Evolutionary conservation across 2,797 vertebrate species (phyloP).

Genomic region (Poeciliopsis infans): DNA sequence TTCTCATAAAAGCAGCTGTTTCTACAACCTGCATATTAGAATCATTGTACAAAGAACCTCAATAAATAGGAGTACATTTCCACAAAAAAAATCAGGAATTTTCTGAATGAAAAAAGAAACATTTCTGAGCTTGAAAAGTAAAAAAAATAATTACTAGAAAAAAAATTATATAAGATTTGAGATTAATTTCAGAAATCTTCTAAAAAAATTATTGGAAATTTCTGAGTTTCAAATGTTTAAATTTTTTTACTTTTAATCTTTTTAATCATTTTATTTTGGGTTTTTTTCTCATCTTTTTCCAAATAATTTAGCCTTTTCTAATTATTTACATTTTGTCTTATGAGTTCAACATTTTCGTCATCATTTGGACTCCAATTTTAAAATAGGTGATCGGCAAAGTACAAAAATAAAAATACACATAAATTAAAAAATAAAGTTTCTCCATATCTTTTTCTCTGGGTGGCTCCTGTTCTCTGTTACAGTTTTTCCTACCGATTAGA

Average conservation of each 20-base stretch:
- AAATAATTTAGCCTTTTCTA: neutral
- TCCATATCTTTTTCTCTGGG: neutral
- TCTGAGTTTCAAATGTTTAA: no score
- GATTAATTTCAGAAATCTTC: no score
- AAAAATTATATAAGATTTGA: no score
- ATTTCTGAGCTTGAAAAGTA: no score
- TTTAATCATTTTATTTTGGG: neutral
- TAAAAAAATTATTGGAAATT: no score
- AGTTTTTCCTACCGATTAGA: neutral
- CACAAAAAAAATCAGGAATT: no score
- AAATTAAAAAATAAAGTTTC: neutral
- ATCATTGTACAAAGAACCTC: no score
- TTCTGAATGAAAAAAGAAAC: no score
- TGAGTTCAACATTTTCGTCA: neutral
- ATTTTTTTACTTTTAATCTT: neutral
- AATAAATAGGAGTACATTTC: neutral
- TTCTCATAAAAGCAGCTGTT: neutral
- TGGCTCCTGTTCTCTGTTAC: neutral
- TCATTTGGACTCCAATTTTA: neutral
- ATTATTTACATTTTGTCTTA: neutral
- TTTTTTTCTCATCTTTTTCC: neutral
- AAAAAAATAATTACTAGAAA: no score
- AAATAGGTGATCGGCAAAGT: neutral
- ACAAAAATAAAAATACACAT: neutral
- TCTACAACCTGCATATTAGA: neutral